These are phyloP conservation scores for Lycophotia porphyrea DNA, from an alignment of 2,888 invertebrate species.

Conservation along the genomic window DNA sequence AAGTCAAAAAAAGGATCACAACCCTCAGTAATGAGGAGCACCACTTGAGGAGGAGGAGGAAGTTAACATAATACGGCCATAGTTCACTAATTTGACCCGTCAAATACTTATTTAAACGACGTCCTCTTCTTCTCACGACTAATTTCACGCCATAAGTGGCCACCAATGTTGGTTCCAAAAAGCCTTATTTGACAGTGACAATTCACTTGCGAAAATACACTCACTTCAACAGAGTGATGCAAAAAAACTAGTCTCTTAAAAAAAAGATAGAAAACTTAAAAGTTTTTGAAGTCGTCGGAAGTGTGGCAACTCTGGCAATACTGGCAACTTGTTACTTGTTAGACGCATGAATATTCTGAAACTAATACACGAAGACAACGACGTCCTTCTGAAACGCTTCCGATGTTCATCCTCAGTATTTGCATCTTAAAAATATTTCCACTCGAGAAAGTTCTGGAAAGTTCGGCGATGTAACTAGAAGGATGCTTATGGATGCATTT, in stretches of 20 bases:
- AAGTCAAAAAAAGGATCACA: too few relatives aligned
- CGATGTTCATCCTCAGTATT: slow-evolving; percentile 70
- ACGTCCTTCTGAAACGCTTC: slow-evolving; percentile 69
- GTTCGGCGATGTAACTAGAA: slow-evolving; percentile 59
- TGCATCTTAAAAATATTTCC: slow-evolving; percentile 76
- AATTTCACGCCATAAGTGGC: slow-evolving; percentile 3
- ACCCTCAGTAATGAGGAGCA: too few relatives aligned
- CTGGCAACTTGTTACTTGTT: slow-evolving; percentile 65
- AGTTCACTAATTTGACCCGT: background rate
- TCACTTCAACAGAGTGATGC: slow-evolving; percentile 49
- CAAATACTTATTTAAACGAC: too few relatives aligned
- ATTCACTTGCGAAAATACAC: slow-evolving; percentile 45
- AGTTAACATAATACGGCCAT: background rate
- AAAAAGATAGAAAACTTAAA: slow-evolving; percentile 36
- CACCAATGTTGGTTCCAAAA: slow-evolving; percentile 26
- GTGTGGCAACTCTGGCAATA: slow-evolving; percentile 64
- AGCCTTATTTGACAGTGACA: slow-evolving; percentile 46
- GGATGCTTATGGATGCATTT: slow-evolving; percentile 55
- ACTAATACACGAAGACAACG: slow-evolving; percentile 69
- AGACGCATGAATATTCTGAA: slow-evolving; percentile 73
- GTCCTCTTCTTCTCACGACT: background rate
- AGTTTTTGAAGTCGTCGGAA: slow-evolving; percentile 59
- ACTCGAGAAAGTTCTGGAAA: slow-evolving; percentile 65
- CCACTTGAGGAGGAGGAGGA: too few relatives aligned
- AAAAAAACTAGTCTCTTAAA: slow-evolving; percentile 46